phyloP scores from a whole-genome alignment of 2,888 invertebrate species.

The Vesta saturnalis region DNA sequence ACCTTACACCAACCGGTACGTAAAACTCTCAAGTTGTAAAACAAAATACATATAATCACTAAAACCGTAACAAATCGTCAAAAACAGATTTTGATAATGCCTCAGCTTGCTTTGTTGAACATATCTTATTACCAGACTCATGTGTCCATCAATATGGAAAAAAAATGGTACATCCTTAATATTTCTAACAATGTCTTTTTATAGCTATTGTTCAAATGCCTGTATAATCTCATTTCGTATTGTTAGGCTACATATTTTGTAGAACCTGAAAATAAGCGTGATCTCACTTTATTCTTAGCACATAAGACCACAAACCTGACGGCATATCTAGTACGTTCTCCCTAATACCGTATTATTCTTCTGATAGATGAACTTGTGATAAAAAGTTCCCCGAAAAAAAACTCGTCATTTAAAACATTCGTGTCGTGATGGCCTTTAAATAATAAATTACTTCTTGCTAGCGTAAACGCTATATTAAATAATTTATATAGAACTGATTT shows the following conservation, averaged over 20 bases:
- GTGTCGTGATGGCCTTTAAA: conserved; percentile 23
- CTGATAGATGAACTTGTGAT: conserved; percentile 42
- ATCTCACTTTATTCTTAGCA: too few relatives aligned
- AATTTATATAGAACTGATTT: conserved; percentile 20
- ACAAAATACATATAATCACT: too few relatives aligned
- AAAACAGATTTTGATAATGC: neutral
- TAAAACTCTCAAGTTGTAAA: too few relatives aligned
- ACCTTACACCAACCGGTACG: too few relatives aligned
- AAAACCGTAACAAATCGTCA: too few relatives aligned
- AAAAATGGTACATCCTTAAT: too few relatives aligned
- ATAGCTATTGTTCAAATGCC: conserved; percentile 8
- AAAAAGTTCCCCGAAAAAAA: conserved; percentile 42
- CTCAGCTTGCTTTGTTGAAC: conserved; percentile 17
- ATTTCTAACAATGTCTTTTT: conserved; percentile 6
- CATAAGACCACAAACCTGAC: too few relatives aligned
- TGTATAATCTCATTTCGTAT: conserved; percentile 20
- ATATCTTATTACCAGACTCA: conserved; percentile 22
- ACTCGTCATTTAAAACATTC: neutral
- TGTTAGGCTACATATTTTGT: neutral
- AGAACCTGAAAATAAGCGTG: too few relatives aligned
- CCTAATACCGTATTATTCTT: conserved; percentile 40
- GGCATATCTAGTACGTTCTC: neutral
- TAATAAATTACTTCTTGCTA: conserved; percentile 22
- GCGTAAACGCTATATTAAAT: conserved; percentile 21
- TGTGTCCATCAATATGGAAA: conserved; percentile 29